A percentile compares a stretch with the other conserved stretches of the same genome.
Conservation (phyloP, 1,140 invertebrate species). For the Sesamia nonagrioides region DNA sequence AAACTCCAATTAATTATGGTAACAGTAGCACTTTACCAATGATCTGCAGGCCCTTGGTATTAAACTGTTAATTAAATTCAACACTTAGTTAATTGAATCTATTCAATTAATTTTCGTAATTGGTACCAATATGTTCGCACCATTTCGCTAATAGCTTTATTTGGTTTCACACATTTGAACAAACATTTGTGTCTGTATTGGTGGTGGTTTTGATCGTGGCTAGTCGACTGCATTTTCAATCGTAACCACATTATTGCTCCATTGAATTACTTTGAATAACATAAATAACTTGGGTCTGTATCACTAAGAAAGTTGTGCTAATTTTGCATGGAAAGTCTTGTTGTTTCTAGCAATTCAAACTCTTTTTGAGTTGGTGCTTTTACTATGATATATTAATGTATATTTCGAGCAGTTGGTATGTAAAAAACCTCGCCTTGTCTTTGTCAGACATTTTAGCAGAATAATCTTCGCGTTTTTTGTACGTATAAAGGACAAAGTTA, state of each 20-base stretch:
- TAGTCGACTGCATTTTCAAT: background rate
- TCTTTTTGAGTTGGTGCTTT: background rate
- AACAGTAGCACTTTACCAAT: background rate
- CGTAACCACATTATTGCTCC: background rate
- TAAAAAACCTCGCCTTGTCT: no score
- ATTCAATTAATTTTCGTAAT: slow-evolving; percentile 47
- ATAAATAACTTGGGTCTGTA: background rate
- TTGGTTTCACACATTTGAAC: slow-evolving; percentile 28
- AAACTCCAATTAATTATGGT: background rate
- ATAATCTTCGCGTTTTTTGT: background rate
- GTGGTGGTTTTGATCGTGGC: background rate
- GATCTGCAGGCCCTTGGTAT: background rate
- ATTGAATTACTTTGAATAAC: background rate
- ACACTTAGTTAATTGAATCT: slow-evolving; percentile 47
- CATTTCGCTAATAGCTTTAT: slow-evolving; percentile 35
- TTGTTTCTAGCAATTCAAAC: background rate
- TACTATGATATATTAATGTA: background rate
- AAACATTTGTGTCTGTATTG: slow-evolving; percentile 14
- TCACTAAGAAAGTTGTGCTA: background rate
- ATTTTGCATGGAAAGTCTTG: background rate
- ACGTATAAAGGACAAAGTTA: no score
- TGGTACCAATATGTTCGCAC: slow-evolving; percentile 17
- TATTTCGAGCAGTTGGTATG: no score
- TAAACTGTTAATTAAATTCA: slow-evolving; percentile 22
- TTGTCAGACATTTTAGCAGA: background rate